Evolutionary conservation across 2,888 invertebrate species (phyloP).

Genomic region (Vandiemenella viatica): DNA sequence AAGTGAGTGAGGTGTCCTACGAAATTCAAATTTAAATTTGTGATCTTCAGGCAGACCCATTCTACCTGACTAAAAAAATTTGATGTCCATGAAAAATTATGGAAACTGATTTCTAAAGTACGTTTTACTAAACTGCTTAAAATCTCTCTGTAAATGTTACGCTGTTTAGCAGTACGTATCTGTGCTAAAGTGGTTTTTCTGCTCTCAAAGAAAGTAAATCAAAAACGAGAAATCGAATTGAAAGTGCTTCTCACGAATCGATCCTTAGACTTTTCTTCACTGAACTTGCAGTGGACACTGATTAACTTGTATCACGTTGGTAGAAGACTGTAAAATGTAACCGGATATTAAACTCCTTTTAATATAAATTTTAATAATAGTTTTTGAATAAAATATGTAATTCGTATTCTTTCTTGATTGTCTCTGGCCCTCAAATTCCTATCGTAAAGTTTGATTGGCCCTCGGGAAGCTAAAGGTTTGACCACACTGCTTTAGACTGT

Average conservation of each 20-base stretch:
- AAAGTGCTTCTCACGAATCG: not conserved
- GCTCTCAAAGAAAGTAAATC: too few relatives aligned
- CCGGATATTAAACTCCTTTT: too few relatives aligned
- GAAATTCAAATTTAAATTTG: not conserved
- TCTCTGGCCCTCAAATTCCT: not conserved
- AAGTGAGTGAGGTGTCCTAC: not conserved
- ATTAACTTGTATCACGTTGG: too few relatives aligned
- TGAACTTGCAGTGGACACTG: not conserved
- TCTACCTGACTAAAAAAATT: too few relatives aligned
- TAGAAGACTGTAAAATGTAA: too few relatives aligned
- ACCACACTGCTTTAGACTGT: not conserved
- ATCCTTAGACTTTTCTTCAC: not conserved
- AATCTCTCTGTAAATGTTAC: not conserved
- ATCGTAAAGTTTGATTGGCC: too few relatives aligned
- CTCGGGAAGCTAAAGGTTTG: not conserved
- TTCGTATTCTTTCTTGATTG: not conserved
- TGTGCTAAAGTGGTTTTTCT: too few relatives aligned
- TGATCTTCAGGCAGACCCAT: too few relatives aligned
- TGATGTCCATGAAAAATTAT: not conserved
- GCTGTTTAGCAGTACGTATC: not conserved
- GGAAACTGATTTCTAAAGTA: not conserved
- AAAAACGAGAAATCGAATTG: too few relatives aligned
- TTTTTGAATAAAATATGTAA: too few relatives aligned
- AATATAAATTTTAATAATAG: not conserved
- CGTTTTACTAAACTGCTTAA: too few relatives aligned